Evolutionary conservation across 2,113 vertebrate genomes (phyloP), one percentile per base, ranked within the genome.

Genomic region (Perca flavescens): DNA sequence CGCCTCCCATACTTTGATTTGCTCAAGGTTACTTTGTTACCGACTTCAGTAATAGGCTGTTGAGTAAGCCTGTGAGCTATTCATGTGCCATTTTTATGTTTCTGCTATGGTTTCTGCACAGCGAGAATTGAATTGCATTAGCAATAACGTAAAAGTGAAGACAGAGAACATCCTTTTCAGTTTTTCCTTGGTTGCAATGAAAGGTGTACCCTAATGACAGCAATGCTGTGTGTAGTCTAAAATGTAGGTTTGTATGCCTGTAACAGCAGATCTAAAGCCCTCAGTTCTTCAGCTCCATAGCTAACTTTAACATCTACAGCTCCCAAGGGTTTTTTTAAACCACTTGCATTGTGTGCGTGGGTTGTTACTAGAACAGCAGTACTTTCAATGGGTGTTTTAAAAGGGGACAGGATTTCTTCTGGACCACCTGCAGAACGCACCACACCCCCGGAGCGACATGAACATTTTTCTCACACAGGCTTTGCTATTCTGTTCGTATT

Each of bases 391-490:
- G 60, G 40, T 85, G 82, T 82, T 82, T 81, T 54, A 68, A 85
- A 89, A 88, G 69, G 84, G 74, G 74, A 60, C 89, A 94, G 94
- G 94, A 93, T 92, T 88, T 94, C 93, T 93, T 92, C 47, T 80
- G 67, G 76, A 88, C 68, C 21, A 67, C 73, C 84, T 63, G 70
- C 52, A 74, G 50, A 81, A 10, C 56, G 50, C 77, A 28, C 82
- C 88, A 71, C 69, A 19, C 85, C 68, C 60, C 5, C 2, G 52
- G 6, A 12, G 49, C 53, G 82, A 65, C 66, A 31, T 57, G 43
- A 78, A 21, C 66, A 25, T 7, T 52, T 73, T 19, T 69, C 31
- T 71, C 14, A 28, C 49, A 67, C 28, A n/a, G 36, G 36, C 53
- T 63, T 54, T 31, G 64, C 49, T 72, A 40, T 77, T 82, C 56